Evolutionary conservation across 2,888 invertebrate genomes (phyloP).

Genomic region (Bedellia somnulentella): DNA sequence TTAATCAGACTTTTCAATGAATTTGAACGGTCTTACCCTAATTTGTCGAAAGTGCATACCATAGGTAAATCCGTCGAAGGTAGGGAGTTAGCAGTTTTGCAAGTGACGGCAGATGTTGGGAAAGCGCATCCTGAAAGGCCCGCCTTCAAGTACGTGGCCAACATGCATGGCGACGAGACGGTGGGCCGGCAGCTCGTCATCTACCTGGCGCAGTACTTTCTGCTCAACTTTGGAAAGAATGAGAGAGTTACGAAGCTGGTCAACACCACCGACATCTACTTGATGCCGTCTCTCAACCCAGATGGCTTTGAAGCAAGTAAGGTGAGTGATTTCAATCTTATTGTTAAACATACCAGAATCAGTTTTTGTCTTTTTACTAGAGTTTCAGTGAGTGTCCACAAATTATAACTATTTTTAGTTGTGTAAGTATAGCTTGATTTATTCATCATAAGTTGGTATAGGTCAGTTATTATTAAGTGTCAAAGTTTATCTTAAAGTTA

Average conservation of each 20-base stretch:
- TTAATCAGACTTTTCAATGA: slow-evolving; percentile 65
- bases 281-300: slow-evolving; percentile 98
- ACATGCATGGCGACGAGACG: slow-evolving; percentile 96
- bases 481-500: too few relatives aligned
- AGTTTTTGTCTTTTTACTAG: too few relatives aligned
- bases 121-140: slow-evolving; percentile 67
- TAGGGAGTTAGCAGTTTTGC: slow-evolving; percentile 78
- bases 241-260: slow-evolving; percentile 75
- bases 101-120: slow-evolving; percentile 73
- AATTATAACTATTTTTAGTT: too few relatives aligned
- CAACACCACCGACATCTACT: slow-evolving; percentile 85
- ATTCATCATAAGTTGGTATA: too few relatives aligned
- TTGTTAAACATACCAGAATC: too few relatives aligned
- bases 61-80: slow-evolving; percentile 86
- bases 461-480: too few relatives aligned
- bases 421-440: too few relatives aligned
- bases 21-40: slow-evolving; percentile 67
- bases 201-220: slow-evolving; percentile 80
- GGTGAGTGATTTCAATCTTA: slow-evolving; percentile 57
- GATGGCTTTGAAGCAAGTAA: slow-evolving; percentile 87
- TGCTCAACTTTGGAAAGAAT: slow-evolving; percentile 72
- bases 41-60: slow-evolving; percentile 68
- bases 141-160: slow-evolving; percentile 91
- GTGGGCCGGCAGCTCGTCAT: slow-evolving; percentile 84
- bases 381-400: too few relatives aligned